Evolutionary conservation across 2,113 vertebrate genomes (phyloP).

Genomic region (Casuarius casuarius): DNA sequence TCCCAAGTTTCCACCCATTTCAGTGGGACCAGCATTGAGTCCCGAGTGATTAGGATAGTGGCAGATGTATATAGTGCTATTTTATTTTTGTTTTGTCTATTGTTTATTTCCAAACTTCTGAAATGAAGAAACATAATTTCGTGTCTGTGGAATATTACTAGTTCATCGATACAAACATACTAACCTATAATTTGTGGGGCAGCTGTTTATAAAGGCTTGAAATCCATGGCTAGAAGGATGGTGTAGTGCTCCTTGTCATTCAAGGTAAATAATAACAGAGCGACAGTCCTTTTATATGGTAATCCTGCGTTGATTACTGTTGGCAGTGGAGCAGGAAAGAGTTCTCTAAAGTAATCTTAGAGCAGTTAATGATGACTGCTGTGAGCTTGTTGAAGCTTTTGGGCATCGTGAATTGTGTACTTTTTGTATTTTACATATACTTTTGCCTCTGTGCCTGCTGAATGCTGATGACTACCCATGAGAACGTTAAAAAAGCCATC

Average conservation of each 20-base stretch:
- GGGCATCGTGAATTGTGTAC: background rate
- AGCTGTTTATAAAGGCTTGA: background rate
- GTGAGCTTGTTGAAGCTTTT: background rate
- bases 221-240: background rate
- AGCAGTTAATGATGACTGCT: background rate
- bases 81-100: background rate
- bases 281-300: background rate
- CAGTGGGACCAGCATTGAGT: background rate
- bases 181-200: background rate
- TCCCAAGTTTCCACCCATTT: background rate
- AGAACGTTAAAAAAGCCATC: background rate
- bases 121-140: background rate
- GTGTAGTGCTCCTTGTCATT: background rate
- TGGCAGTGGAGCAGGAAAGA: background rate
- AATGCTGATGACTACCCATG: background rate
- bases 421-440: background rate
- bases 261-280: background rate
- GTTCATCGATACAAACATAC: background rate
- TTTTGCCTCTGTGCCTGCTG: background rate
- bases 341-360: background rate
- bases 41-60: background rate
- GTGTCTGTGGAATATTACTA: background rate
- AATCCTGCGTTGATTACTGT: background rate
- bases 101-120: background rate
- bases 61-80: background rate